A percentile compares a stretch with the other conserved stretches of the same genome.
Evolutionary conservation across 2,888 invertebrate genomes (phyloP).

Genomic region (Philereme transversata): DNA sequence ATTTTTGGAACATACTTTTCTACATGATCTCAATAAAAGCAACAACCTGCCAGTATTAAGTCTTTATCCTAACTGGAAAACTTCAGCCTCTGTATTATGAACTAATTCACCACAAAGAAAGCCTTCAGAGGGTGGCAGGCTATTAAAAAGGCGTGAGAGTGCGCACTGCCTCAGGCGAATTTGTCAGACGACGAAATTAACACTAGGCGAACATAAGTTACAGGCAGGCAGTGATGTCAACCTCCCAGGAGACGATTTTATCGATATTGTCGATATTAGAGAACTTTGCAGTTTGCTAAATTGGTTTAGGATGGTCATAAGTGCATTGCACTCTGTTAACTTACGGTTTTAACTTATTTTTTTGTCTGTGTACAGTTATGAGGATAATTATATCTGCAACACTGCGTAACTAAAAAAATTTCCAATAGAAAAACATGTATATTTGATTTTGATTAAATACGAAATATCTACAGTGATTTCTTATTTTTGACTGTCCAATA

Average conservation of each 20-base stretch:
- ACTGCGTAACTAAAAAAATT: no score
- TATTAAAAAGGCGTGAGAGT: slow-evolving; percentile 52
- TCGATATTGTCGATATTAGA: slow-evolving; percentile 49
- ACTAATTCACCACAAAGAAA: slow-evolving; percentile 52
- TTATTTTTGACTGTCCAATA: no score
- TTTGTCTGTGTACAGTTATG: no score
- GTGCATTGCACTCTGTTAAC: neutral
- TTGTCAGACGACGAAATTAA: slow-evolving; percentile 76
- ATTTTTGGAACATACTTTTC: no score
- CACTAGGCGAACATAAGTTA: slow-evolving; percentile 74
- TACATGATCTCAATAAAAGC: no score
- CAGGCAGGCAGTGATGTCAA: slow-evolving; percentile 40
- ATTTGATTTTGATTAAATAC: no score
- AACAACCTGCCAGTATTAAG: no score
- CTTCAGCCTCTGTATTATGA: slow-evolving; percentile 36
- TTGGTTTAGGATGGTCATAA: slow-evolving; percentile 8
- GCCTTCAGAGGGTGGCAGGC: slow-evolving; percentile 41
- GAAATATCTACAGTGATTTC: no score
- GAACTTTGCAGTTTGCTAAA: slow-evolving; percentile 15
- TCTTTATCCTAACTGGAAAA: neutral
- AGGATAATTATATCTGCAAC: no score
- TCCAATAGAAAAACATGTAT: no score
- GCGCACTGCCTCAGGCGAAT: slow-evolving; percentile 60
- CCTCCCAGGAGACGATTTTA: slow-evolving; percentile 47
- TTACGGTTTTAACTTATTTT: no score